Base-by-base conservation (phyloP, 1,140 invertebrate species). In the Aphidius ervi region DNA sequence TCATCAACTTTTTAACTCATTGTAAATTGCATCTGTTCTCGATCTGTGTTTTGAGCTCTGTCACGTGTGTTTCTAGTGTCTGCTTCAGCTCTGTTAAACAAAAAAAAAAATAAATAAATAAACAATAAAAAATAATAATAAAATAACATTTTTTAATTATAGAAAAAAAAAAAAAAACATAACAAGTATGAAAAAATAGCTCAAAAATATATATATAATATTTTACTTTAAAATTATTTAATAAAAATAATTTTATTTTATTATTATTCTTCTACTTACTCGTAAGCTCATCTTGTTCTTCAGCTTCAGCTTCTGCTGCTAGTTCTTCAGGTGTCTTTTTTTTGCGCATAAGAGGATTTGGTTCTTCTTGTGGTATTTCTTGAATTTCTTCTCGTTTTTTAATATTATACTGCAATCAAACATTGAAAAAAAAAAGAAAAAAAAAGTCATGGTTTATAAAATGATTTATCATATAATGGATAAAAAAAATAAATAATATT, bases 321-420 rank as follows among this genome's bases (percentile, higher is more conserved):
- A 98, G 80, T 78, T 98, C 95, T 77, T 97, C 96, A 0, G 95
- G 95, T 45, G 95, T 97, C 82, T 98, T 98, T 82, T 97, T 97
- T 85, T 95, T 96, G 71, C 95, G 88, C 94, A 93, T 94, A 73
- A 91, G 82, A 54, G 87, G 93, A 79, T 95, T 95, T 60, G 88
- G 89, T 67, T 94, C 91, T 76, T 95, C 92, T 67, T 87, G 85
- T 47, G 85, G 88, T 61, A 87, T 83, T 71, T 92, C 90, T 65
- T 90, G 86, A 63, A 93, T 84, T 75, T 95, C 93, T 77, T 95
- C 95, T 72, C 93, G 94, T 83, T 98, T 98, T 81, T 95, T 95
- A 81, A 98, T 96, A 80, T 97, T 97, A 83, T 99, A 98, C 95
- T 98, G 86, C 52, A 88, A 73, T 10, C n/a, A 47, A 39, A 16